These are phyloP conservation scores for Neofelis nebulosa DNA, from an alignment of 2,113 vertebrate species.

Conservation along the genomic window DNA sequence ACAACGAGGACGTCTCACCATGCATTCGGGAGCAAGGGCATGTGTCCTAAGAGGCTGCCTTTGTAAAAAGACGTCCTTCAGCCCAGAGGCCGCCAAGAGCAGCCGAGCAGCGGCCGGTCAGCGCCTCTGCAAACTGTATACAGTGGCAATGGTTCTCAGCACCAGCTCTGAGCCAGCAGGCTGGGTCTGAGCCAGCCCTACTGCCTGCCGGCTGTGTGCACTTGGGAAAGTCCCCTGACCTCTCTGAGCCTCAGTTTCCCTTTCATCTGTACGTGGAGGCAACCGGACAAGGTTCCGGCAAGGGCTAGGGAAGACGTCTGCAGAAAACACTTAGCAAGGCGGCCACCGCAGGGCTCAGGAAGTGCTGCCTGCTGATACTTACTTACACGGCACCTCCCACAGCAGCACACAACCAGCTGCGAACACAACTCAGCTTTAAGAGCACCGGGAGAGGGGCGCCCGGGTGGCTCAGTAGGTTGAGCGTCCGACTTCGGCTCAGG, in stretches of 20 bases:
- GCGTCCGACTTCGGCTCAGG: no score
- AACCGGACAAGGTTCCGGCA: neutral
- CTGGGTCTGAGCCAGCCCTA: neutral
- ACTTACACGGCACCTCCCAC: accelerated
- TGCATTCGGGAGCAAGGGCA: accelerated
- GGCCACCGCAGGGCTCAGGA: neutral
- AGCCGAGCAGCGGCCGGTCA: neutral
- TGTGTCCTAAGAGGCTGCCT: neutral
- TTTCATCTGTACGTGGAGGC: neutral
- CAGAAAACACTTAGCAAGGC: accelerated
- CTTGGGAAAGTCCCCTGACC: neutral
- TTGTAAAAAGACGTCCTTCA: no score
- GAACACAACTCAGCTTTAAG: neutral
- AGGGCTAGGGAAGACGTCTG: neutral
- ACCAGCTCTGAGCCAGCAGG: neutral
- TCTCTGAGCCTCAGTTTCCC: neutral
- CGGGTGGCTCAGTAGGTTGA: no score
- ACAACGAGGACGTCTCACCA: neutral
- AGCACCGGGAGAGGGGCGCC: neutral
- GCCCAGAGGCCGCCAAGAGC: no score
- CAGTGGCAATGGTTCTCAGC: accelerated
- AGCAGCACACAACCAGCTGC: accelerated
- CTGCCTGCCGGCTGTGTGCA: neutral
- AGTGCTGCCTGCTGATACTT: neutral
- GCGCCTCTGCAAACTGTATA: accelerated